phyloP scores from a whole-genome alignment of 1,140 invertebrate species.

The Lordiphosa clarofinis region DNA sequence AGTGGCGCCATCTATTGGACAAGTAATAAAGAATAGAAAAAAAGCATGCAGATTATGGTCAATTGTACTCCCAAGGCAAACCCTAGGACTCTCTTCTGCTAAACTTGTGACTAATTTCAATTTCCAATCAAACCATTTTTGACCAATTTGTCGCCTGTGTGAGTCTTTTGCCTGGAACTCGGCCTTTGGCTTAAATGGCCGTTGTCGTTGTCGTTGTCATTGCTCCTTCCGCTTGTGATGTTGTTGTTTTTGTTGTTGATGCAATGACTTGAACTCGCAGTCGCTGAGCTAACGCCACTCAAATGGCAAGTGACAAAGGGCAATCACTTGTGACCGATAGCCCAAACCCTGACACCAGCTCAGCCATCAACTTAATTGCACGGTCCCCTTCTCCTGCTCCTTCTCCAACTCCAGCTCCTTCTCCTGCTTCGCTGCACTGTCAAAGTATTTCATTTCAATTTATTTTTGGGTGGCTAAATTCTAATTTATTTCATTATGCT shows the following conservation, averaged over 20 bases:
- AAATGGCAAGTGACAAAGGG: conserved; percentile 64
- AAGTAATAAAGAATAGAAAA: too few relatives aligned
- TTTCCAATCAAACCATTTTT: conserved; percentile 15
- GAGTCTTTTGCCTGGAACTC: conserved; percentile 1
- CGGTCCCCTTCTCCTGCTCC: not conserved
- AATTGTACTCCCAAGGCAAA: too few relatives aligned
- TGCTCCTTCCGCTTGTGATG: conserved; percentile 12
- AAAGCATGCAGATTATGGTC: too few relatives aligned
- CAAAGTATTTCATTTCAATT: conserved; percentile 59
- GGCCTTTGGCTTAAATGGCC: conserved; percentile 28
- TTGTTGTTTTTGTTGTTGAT: conserved; percentile 14
- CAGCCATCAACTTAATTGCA: conserved; percentile 49
- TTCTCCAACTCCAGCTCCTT: too few relatives aligned
- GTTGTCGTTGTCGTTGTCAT: conserved; percentile 12
- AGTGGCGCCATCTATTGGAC: too few relatives aligned
- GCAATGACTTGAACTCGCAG: conserved; percentile 16
- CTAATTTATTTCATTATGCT: conserved; percentile 72
- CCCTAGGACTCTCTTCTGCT: too few relatives aligned
- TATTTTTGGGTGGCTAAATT: conserved; percentile 44
- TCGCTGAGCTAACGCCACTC: conserved; percentile 24
- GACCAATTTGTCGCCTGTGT: conserved; percentile 17
- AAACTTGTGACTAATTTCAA: too few relatives aligned
- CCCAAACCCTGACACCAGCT: conserved; percentile 19
- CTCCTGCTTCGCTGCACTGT: conserved; percentile 18
- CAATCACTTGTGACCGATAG: conserved; percentile 57